Base-by-base conservation (phyloP, 2,113 vertebrate genomes). In the Myiozetetes cayanensis region DNA sequence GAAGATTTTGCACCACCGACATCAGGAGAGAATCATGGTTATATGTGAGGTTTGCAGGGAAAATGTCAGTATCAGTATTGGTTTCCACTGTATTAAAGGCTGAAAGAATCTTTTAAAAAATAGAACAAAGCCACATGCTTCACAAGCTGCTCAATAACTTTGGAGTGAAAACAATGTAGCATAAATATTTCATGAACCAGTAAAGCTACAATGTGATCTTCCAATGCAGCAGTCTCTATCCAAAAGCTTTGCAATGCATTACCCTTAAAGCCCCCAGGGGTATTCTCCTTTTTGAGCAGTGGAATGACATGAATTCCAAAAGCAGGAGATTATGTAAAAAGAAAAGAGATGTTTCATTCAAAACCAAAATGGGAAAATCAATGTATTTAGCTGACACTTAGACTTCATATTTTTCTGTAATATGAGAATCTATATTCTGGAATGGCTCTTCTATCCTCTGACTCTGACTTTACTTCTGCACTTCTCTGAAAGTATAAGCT, bases 141-240 rank as follows among this genome's bases (percentile, higher is more conserved):
- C 79, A 59, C 76, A 94, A 92, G 31, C 81, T 93, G 91, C 68
- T 94, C 80, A 39, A 55, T 65, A 59, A 71, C 49, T 88, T 71
- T 39, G 41, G 62, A 83, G 37, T 43, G 50, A 73, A 86, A 86
- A 63, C 12, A 63, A 6, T 39, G 33, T 22, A 56, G 30, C 28
- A 77, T 47, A 63, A 82, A 78, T 46, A 37, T 84, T 84, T 77
- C 35, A 89, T 50, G 28, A 89, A 71, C 22, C 28, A 44, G 25
- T 58, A 84, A 87, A 65, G 58, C 44, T 92, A 68, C 50, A 84
- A 23, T 24, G 31, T 84, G 43, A 39, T 80, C 43, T 74, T 86
- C 27, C 52, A 59, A 3, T 74, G 68, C 63, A 66, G 50, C 63
- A 83, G 52, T 23, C 39, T 82, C 37, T 68, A 90, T 70, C 59